Evolutionary conservation across 2,797 vertebrate genomes (phyloP).

Genomic region (Xiphophorus birchmanni): DNA sequence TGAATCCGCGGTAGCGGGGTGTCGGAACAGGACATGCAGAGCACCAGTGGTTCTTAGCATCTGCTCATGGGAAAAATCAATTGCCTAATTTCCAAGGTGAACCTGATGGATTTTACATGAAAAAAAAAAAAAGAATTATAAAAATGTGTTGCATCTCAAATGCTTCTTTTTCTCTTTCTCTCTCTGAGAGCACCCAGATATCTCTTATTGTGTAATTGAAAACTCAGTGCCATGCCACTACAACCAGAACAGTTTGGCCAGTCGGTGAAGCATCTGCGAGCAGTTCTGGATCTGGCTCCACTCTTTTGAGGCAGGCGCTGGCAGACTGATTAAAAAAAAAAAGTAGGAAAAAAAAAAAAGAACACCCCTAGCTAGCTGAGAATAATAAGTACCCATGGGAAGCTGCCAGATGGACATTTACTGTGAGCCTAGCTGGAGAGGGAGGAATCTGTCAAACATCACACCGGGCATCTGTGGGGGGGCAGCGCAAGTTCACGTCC

Average conservation of each 20-base stretch:
- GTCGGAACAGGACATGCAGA: constrained; percentile 51
- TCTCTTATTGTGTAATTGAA: constrained; percentile 71
- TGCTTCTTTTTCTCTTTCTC: constrained; percentile 2
- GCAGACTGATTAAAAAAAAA: constrained; percentile 65
- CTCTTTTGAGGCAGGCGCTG: constrained; percentile 65
- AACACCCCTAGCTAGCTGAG: constrained; percentile 79
- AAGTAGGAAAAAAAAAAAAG: constrained; percentile 13
- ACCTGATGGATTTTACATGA: constrained; percentile 28
- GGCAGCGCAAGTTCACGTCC: constrained; percentile 71
- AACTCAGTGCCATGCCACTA: constrained; percentile 57
- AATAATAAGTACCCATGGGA: constrained; percentile 84
- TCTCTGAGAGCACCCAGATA: constrained; percentile 33
- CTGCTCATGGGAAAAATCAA: constrained; percentile 65
- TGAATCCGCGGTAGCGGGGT: constrained; percentile 55
- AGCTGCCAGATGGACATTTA: constrained; percentile 82
- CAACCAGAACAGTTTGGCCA: constrained; percentile 56
- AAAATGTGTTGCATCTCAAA: constrained; percentile 10
- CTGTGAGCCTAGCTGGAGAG: constrained; percentile 80
- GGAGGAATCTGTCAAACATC: constrained; percentile 81
- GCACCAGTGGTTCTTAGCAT: constrained; percentile 60
- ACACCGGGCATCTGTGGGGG: constrained; percentile 74
- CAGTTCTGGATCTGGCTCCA: constrained; percentile 67
- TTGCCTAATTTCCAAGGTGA: constrained; percentile 50
- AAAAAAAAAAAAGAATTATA: not conserved
- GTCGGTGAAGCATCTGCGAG: constrained; percentile 68